Evolutionary conservation across 92 coral and sea anemone species (phyloP), one percentile per base, ranked within the genome.

Genomic region (Palythoa grandis): DNA sequence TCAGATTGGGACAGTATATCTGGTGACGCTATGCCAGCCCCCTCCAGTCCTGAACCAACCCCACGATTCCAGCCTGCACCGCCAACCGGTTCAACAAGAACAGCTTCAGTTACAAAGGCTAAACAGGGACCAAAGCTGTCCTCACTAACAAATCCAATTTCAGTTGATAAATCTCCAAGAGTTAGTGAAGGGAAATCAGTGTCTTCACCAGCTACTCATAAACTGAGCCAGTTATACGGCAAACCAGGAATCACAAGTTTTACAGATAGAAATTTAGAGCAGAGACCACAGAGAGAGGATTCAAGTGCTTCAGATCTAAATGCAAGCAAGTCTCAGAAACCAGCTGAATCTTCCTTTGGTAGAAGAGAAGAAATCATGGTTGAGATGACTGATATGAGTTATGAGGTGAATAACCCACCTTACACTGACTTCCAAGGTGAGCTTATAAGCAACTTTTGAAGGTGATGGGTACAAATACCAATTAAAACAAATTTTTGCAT

Each of bases 1-100:
- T 96, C 99, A 0, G 99, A 96, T 83, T 96, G 99, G 99, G 99
- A 96, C 93, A 96, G 99, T 78, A 90, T 96, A 38, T 87, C 99
- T 11, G 99, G 98, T 12, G 98, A 91, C 67, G 87, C 82, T 4
- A 86, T 93, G 7, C 95, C 91, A 17, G 90, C 91, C 37, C 80
- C 89, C 43, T 95, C 99, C 52, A 92, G 94, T 69, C 92, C 92
- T 47, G 99, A 95, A 54, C 83, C 87, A 20, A 82, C 93, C 50
- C 95, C 96, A 14, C 75, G 89, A 52, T 82, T 79, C 65, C 92
- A 91, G 38, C 98, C 92, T 37, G 85, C 86, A 37, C 93, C 93
- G 12, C 96, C 99, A 2, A 82, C 93, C 29, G 80, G 70, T 50
- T 76, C 88, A 2, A 88, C 94, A 48, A 80, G 72, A 54, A 66